phyloP scores from a whole-genome alignment of 2,113 vertebrate species.

The Cygnus atratus region DNA sequence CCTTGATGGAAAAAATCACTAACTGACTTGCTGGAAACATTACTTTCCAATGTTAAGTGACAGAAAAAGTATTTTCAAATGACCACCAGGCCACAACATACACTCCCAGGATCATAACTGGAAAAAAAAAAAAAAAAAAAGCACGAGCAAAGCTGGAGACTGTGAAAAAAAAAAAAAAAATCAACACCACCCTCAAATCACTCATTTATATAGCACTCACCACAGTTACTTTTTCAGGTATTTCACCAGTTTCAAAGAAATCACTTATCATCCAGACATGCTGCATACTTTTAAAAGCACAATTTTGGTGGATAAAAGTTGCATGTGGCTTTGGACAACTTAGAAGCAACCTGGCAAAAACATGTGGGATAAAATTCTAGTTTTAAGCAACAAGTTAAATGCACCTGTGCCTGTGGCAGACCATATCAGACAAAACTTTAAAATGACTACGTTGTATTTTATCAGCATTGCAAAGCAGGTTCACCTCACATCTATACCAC shows the following conservation, averaged over 20 bases:
- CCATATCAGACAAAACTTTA: background rate
- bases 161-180: background rate
- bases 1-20: background rate
- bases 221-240: background rate
- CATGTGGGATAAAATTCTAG: background rate
- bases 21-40: background rate
- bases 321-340: background rate
- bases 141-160: background rate
- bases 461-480: background rate
- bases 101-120: background rate
- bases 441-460: background rate
- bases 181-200: background rate
- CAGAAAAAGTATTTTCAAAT: background rate
- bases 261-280: background rate
- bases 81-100: background rate
- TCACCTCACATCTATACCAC: background rate
- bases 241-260: background rate
- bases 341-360: background rate
- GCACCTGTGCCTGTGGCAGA: background rate
- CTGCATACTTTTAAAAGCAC: background rate
- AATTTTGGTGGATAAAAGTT: background rate
- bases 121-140: background rate
- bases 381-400: background rate
- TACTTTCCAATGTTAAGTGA: background rate
- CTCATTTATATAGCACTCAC: background rate